Evolutionary conservation across 2,113 vertebrate species (phyloP), one percentile per base, ranked within the genome.

Genomic region (Eulemur macaco): DNA sequence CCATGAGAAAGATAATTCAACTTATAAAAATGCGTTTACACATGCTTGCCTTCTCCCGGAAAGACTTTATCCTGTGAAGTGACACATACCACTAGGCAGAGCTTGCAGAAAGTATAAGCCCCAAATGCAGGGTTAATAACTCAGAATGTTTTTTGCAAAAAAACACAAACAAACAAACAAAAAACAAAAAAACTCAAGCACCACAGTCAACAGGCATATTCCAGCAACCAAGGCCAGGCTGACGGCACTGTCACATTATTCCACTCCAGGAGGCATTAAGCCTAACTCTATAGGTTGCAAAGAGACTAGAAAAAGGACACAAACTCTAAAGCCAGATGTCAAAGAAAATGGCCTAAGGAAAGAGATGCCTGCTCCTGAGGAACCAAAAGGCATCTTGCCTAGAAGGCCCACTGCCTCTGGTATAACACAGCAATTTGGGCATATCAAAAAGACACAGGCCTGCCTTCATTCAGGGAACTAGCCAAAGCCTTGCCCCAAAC

Each of bases 1-100:
- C 56, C 83, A 14, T 92, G 45, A 96, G 58, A 94, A 95, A 94
- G 39, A 88, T 86, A 94, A 95, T 60, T 81, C 25, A 91, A 93
- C 34, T 86, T 81, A 90, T 34, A 45, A 93, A 95, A 95, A 89
- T 84, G 47, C 14, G 5, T 80, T 88, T 81, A 77, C 11, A 58
- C 21, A 37, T 56, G 54, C n/a, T 78, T 96, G 39, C 78, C 73
- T 93, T 92, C 42, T 94, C 76, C 14, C 94, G 7, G 60, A 91
- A 96, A 93, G 52, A 11, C 64, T 84, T 97, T 94, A 94, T 63
- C 34, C 68, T 86, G 6, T 90, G 58, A 95, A 86, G 54, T 68
- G 37, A 82, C 7, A 42, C 3, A 73, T 31, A 60, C 14, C 29
- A 73, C 4, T 42, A 71, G n/a, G 54, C 27, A 91, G 64, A 93